Evolutionary conservation across 2,888 invertebrate genomes (phyloP).

Genomic region (Xestobium rufovillosum): DNA sequence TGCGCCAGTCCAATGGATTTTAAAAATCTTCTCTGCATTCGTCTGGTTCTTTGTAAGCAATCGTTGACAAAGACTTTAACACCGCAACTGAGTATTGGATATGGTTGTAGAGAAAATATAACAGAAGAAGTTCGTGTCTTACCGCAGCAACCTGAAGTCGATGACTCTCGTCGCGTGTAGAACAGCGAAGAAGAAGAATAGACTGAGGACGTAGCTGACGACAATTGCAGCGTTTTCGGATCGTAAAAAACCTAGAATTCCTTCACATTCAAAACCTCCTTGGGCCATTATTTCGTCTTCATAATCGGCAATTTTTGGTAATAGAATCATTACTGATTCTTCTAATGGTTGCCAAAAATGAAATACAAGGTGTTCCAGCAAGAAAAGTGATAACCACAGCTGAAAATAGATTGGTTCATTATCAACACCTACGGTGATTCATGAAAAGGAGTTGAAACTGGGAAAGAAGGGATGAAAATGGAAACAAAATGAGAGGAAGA

Average conservation of each 20-base stretch:
- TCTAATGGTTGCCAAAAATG: slow-evolving; percentile 41
- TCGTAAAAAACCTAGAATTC: slow-evolving; percentile 26
- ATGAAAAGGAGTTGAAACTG: no score
- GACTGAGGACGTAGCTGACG: slow-evolving; percentile 32
- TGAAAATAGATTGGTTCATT: slow-evolving; percentile 26
- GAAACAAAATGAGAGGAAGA: no score
- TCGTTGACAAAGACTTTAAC: no score
- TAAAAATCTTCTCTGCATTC: no score
- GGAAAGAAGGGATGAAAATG: no score
- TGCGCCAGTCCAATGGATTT: no score
- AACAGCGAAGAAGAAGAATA: slow-evolving; percentile 28
- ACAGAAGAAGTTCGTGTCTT: background rate
- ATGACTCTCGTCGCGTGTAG: slow-evolving; percentile 29
- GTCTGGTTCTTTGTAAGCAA: no score
- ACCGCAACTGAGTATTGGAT: no score
- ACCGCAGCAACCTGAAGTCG: slow-evolving; percentile 25
- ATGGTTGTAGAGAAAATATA: background rate
- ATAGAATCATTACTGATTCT: slow-evolving; percentile 22
- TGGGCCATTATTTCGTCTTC: slow-evolving; percentile 25
- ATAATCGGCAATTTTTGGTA: slow-evolving; percentile 27
- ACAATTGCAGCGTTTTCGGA: slow-evolving; percentile 24
- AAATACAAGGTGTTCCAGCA: slow-evolving; percentile 35
- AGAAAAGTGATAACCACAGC: slow-evolving; percentile 32
- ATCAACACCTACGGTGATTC: no score
- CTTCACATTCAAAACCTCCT: slow-evolving; percentile 24